A percentile compares a stretch with the other conserved stretches of the same genome.
Evolutionary conservation across 2,797 vertebrate species (phyloP).

Genomic region (Cirrhinus molitorella): DNA sequence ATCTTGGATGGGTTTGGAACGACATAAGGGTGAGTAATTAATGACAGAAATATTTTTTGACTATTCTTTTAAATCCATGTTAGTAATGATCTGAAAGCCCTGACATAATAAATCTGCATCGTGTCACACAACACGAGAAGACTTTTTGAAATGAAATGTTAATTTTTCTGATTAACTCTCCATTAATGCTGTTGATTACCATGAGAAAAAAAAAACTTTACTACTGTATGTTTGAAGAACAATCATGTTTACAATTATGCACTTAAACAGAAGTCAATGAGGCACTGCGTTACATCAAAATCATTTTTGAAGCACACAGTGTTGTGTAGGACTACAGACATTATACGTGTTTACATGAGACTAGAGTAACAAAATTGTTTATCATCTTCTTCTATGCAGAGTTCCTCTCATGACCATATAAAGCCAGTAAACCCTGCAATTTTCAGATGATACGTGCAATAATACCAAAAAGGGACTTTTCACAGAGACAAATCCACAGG

Average conservation of each 20-base stretch:
- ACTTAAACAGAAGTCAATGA: constrained; percentile 30
- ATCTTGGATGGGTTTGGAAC: no score
- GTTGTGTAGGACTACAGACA: background rate
- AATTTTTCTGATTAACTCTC: background rate
- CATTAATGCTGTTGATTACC: background rate
- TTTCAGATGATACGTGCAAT: background rate
- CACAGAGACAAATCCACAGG: constrained; percentile 19
- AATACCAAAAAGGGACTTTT: constrained; percentile 15
- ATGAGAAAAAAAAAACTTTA: background rate
- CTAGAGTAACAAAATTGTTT: constrained; percentile 20
- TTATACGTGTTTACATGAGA: background rate
- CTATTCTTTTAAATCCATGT: background rate
- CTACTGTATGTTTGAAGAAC: background rate
- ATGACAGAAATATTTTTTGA: no score
- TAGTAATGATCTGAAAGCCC: background rate
- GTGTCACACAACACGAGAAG: background rate
- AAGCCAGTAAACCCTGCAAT: background rate
- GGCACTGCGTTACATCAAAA: constrained; percentile 33
- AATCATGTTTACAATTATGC: constrained; percentile 7
- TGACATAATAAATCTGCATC: background rate
- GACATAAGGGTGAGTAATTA: no score
- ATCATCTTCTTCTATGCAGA: constrained; percentile 10
- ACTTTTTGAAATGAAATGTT: background rate
- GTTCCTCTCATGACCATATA: constrained; percentile 25
- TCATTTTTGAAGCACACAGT: background rate